Percentiles rank a stretch among this genome's conserved stretches.
These are phyloP conservation scores for Melanerpes formicivorus DNA, from an alignment of 2,113 vertebrate genomes.

Conservation along the genomic window DNA sequence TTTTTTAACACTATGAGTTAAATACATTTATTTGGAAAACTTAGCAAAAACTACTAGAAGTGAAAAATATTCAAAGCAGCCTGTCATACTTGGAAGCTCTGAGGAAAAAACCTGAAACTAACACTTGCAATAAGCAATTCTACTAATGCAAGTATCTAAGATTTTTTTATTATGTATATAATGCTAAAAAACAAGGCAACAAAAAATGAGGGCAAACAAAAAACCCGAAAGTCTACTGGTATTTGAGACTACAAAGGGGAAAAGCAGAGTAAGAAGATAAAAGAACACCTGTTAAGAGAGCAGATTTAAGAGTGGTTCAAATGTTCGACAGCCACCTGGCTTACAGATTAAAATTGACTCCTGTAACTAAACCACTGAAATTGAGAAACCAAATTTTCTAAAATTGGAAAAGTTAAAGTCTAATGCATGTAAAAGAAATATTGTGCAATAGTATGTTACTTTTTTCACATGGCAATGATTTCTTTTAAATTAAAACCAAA, in stretches of 20 bases:
- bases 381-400: neutral
- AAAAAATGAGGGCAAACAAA: neutral
- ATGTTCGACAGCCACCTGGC: neutral
- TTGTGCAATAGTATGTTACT: neutral
- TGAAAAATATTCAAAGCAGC: neutral
- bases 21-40: neutral
- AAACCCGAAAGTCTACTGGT: neutral
- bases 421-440: neutral
- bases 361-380: neutral
- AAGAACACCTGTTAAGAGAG: neutral
- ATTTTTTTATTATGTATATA: neutral
- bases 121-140: neutral
- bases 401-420: neutral
- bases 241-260: neutral
- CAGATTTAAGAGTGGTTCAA: neutral
- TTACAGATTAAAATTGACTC: neutral
- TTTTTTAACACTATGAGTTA: slow-evolving; percentile 18
- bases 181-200: neutral
- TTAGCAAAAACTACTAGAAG: slow-evolving; percentile 32
- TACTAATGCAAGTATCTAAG: neutral
- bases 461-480: neutral
- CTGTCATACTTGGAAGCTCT: neutral
- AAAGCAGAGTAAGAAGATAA: neutral
- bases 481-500: neutral
- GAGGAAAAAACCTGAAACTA: neutral